Percentiles rank a stretch among this genome's conserved stretches.
Evolutionary conservation across 2,888 invertebrate species (phyloP).

Genomic region (Diaperis boleti): DNA sequence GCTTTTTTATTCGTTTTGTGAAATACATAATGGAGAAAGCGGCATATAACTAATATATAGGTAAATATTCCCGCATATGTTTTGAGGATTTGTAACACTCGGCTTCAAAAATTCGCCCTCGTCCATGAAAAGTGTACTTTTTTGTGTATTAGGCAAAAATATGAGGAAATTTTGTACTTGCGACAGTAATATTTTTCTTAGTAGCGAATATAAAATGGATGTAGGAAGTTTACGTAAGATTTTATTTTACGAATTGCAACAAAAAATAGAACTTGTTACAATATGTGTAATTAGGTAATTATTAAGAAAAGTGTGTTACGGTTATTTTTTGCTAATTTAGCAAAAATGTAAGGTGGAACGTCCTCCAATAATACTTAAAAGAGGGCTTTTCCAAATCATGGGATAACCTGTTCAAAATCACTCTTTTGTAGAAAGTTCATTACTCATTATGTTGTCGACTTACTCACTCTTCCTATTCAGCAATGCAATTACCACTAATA

Average conservation of each 20-base stretch:
- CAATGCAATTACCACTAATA: no score
- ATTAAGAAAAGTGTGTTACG: conserved; percentile 4
- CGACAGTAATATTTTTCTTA: conserved; percentile 4
- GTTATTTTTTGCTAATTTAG: conserved; percentile 23
- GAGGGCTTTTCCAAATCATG: conserved; percentile 16
- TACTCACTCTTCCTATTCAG: no score
- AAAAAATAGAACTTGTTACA: conserved; percentile 15
- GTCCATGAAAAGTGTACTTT: no score
- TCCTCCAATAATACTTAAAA: background rate
- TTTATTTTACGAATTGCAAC: conserved; percentile 18
- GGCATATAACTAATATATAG: no score
- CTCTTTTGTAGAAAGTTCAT: conserved; percentile 30
- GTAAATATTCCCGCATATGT: no score
- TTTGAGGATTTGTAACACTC: no score
- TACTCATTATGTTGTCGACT: conserved; percentile 3
- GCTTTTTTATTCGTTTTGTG: no score
- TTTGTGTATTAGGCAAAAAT: conserved; percentile 1
- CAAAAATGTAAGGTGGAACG: background rate
- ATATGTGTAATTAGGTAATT: conserved; percentile 10
- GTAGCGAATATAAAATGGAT: background rate
- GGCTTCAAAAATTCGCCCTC: no score
- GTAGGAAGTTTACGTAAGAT: conserved; percentile 29
- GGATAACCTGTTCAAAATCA: conserved; percentile 25
- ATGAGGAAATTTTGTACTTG: background rate
- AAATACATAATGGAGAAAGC: no score